These are phyloP conservation scores for Linepithema humile DNA, from an alignment of 1,140 invertebrate genomes.

Conservation along the genomic window DNA sequence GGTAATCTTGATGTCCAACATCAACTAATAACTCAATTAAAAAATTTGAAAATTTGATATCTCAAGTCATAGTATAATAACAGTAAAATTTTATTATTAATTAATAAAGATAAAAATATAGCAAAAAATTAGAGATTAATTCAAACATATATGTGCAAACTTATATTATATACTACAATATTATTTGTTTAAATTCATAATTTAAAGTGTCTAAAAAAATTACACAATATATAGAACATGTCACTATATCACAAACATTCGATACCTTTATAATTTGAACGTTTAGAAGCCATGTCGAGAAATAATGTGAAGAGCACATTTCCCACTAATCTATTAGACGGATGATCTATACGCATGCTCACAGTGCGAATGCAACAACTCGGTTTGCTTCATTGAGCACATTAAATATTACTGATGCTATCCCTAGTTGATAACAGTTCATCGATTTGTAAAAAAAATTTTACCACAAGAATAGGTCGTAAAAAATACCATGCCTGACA, in stretches of 20 bases:
- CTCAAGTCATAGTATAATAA: neutral
- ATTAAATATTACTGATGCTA: conserved; percentile 30
- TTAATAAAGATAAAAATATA: too few species aligned
- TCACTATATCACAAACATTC: neutral
- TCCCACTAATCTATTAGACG: neutral
- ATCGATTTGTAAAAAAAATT: neutral
- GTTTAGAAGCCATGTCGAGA: neutral
- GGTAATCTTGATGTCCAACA: too few species aligned
- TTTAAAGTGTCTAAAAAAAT: too few species aligned
- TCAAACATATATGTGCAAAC: too few species aligned
- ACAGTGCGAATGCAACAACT: neutral
- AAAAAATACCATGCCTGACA: neutral
- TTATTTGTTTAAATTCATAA: too few species aligned
- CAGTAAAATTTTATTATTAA: neutral
- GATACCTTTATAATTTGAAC: conserved; percentile 12
- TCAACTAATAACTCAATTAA: neutral
- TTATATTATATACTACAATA: too few species aligned
- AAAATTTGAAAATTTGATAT: neutral
- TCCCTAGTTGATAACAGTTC: neutral
- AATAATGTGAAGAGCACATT: neutral
- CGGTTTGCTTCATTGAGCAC: neutral
- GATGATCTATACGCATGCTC: neutral
- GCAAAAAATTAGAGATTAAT: neutral
- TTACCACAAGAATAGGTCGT: too few species aligned
- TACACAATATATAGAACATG: too few species aligned